Conservation (phyloP, 2,888 invertebrate genomes). For the Lydus trimaculatus region DNA sequence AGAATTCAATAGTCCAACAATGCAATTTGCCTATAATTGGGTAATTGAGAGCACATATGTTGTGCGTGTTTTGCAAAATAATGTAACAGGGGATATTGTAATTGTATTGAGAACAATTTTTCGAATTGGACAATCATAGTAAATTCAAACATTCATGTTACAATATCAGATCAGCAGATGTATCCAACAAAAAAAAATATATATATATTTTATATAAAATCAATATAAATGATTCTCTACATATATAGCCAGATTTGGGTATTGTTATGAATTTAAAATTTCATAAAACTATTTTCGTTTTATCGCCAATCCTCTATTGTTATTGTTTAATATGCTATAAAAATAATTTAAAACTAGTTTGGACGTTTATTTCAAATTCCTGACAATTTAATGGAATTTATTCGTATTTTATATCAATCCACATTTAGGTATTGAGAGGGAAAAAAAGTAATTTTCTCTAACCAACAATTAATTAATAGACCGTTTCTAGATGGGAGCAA, state of each 20-base stretch:
- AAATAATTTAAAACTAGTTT: background rate
- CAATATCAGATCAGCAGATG: slow-evolving; percentile 13
- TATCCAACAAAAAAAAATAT: background rate
- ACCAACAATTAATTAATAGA: slow-evolving; percentile 40
- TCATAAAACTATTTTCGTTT: background rate
- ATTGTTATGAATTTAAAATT: background rate
- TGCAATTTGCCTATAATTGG: background rate
- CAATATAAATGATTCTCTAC: slow-evolving; percentile 7
- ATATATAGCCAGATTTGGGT: background rate
- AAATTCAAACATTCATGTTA: slow-evolving; percentile 10
- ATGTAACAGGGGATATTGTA: background rate
- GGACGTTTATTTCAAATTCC: background rate
- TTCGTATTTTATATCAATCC: background rate
- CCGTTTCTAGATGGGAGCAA: slow-evolving; percentile 40
- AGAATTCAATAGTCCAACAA: background rate
- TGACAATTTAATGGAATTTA: background rate
- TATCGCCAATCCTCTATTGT: background rate
- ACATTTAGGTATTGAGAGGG: background rate
- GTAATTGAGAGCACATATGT: background rate
- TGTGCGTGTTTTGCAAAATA: background rate
- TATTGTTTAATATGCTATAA: background rate
- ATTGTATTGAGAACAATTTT: slow-evolving; percentile 11
- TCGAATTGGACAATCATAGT: slow-evolving; percentile 4
- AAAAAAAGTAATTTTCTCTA: background rate
- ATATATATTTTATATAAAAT: slow-evolving; percentile 5